Evolutionary conservation across 2,113 vertebrate genomes (phyloP).

Genomic region (Atrichornis clamosus): DNA sequence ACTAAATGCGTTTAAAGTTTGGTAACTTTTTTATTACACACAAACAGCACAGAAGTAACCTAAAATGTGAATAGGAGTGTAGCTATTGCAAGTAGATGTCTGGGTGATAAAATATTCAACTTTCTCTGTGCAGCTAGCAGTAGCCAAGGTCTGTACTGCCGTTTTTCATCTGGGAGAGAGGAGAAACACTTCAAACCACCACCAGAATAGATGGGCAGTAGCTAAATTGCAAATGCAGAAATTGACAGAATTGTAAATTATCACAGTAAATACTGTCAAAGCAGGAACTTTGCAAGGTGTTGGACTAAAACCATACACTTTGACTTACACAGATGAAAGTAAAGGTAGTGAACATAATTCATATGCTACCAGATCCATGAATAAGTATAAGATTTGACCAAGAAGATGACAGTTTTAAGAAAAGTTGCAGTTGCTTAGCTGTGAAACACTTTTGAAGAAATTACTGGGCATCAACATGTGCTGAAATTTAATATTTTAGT

Average conservation of each 20-base stretch:
- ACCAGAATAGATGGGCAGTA: conserved; percentile 19
- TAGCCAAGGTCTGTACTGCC: conserved; percentile 28
- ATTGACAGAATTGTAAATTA: conserved; percentile 54
- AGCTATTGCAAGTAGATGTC: not conserved
- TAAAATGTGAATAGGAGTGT: not conserved
- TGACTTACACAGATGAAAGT: conserved; percentile 44
- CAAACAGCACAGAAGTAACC: not conserved
- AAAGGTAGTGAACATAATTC: conserved; percentile 7
- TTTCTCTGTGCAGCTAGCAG: not conserved
- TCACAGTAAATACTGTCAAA: conserved; percentile 44
- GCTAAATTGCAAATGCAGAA: conserved; percentile 48
- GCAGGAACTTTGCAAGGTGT: not conserved
- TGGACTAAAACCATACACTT: not conserved
- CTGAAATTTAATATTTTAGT: not conserved
- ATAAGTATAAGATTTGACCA: not conserved
- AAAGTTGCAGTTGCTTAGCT: not conserved
- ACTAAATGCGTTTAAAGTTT: not conserved
- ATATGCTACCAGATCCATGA: not conserved
- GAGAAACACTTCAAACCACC: not conserved
- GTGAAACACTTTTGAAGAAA: not conserved
- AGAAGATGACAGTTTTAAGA: not conserved
- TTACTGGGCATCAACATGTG: not conserved
- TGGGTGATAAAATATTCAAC: not conserved
- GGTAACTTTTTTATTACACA: not conserved
- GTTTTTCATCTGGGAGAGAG: conserved; percentile 42